Conservation (phyloP, 2,113 vertebrate species). For the Odontesthes bonariensis region DNA sequence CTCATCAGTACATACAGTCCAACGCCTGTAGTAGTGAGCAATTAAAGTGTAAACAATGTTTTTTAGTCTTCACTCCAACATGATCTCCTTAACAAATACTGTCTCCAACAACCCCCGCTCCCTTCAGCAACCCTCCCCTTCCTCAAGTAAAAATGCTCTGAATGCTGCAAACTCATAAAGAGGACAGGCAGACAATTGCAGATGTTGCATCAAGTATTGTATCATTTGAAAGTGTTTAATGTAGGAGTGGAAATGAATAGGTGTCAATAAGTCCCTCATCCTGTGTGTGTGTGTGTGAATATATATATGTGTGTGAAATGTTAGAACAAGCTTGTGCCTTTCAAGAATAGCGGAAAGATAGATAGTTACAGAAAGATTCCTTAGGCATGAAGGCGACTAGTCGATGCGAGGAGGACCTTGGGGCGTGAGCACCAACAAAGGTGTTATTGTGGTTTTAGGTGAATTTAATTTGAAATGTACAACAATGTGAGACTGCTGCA, state of each 20-base stretch:
- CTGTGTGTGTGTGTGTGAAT: neutral
- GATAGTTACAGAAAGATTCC: neutral
- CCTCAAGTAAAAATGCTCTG: neutral
- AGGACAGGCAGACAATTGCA: slow-evolving; percentile 2
- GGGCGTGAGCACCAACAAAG: neutral
- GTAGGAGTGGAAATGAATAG: slow-evolving; percentile 47
- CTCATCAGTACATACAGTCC: slow-evolving; percentile 57
- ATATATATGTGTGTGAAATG: neutral
- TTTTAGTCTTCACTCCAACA: neutral
- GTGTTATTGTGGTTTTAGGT: slow-evolving; percentile 19
- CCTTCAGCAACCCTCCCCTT: slow-evolving; percentile 13
- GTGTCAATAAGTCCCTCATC: slow-evolving; percentile 38
- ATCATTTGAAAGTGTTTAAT: slow-evolving; percentile 20
- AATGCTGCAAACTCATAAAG: neutral
- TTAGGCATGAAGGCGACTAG: slow-evolving; percentile 18
- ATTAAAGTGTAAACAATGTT: slow-evolving; percentile 32
- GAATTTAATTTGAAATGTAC: slow-evolving; percentile 33
- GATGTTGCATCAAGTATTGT: slow-evolving; percentile 2
- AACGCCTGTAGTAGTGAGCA: slow-evolving; percentile 51
- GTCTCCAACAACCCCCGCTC: neutral
- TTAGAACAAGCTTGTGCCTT: neutral
- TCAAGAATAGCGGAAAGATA: neutral
- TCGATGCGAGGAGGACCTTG: slow-evolving; percentile 19
- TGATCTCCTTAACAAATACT: no score
- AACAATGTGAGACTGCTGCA: neutral